Conservation (phyloP, 2,113 vertebrate species). For the Caracal caracal region DNA sequence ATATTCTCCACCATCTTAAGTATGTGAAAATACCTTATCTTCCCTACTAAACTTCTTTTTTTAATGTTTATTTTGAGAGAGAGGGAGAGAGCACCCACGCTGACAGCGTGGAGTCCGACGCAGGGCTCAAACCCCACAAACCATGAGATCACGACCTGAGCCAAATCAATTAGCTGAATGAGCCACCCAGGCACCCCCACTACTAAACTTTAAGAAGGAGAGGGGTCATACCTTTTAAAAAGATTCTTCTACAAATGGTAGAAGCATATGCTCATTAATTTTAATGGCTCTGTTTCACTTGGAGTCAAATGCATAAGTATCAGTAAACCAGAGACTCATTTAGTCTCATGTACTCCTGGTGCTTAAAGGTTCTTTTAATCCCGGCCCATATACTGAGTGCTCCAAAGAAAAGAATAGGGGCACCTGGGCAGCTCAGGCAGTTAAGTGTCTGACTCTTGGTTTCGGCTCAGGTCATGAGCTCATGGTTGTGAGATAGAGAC, state of each 20-base stretch:
- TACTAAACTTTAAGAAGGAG: neutral
- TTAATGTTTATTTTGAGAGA: too few relatives aligned
- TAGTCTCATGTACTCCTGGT: neutral
- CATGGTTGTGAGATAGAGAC: too few relatives aligned
- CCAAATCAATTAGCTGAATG: too few relatives aligned
- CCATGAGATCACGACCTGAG: too few relatives aligned
- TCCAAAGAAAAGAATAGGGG: neutral
- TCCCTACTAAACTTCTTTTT: neutral
- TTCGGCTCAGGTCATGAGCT: too few relatives aligned
- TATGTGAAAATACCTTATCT: slow-evolving; percentile 15
- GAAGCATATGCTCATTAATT: neutral
- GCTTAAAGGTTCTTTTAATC: slow-evolving; percentile 28
- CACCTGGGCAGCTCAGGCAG: too few relatives aligned
- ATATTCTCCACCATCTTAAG: neutral
- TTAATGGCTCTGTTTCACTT: neutral
- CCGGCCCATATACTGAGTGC: neutral
- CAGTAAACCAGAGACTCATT: neutral
- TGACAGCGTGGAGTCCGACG: too few relatives aligned
- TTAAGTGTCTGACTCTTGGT: too few relatives aligned
- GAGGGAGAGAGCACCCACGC: too few relatives aligned
- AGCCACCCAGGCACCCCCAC: too few relatives aligned
- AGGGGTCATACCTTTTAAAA: neutral
- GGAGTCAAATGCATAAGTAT: neutral
- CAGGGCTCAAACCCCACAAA: too few relatives aligned
- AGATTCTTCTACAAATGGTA: neutral